Conservation (phyloP, 2,797 vertebrate species). For the Oceanodroma leucorhoa region DNA sequence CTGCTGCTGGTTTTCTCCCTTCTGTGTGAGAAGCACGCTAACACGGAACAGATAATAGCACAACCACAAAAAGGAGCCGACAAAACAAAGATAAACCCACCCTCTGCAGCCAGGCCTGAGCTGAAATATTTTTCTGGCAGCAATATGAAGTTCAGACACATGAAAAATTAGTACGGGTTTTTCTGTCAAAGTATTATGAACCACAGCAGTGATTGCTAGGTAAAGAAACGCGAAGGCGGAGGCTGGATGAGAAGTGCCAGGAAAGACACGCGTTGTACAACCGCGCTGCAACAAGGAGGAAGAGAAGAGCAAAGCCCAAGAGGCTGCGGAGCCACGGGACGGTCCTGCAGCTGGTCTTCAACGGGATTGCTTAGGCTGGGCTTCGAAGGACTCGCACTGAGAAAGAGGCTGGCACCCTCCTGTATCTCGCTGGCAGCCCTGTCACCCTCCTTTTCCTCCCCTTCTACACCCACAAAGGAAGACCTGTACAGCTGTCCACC, state of each 20-base stretch:
- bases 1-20: background rate
- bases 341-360: background rate
- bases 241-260: background rate
- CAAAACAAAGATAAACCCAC: background rate
- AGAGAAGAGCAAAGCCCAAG: background rate
- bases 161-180: background rate
- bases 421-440: background rate
- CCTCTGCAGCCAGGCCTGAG: background rate
- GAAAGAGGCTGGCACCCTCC: background rate
- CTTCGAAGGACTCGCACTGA: rapidly evolving
- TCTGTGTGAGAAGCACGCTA: background rate
- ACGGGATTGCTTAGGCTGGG: background rate
- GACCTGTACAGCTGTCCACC: background rate
- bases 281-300: background rate
- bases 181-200: background rate
- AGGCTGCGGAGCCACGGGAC: background rate
- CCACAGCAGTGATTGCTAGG: background rate
- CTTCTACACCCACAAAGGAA: background rate
- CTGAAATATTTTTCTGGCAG: background rate
- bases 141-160: background rate
- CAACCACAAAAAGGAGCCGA: background rate
- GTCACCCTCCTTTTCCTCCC: background rate
- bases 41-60: background rate
- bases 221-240: background rate
- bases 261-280: rapidly evolving